Evolutionary conservation across 2,888 invertebrate genomes (phyloP).

Genomic region (Yponomeuta malinellus): DNA sequence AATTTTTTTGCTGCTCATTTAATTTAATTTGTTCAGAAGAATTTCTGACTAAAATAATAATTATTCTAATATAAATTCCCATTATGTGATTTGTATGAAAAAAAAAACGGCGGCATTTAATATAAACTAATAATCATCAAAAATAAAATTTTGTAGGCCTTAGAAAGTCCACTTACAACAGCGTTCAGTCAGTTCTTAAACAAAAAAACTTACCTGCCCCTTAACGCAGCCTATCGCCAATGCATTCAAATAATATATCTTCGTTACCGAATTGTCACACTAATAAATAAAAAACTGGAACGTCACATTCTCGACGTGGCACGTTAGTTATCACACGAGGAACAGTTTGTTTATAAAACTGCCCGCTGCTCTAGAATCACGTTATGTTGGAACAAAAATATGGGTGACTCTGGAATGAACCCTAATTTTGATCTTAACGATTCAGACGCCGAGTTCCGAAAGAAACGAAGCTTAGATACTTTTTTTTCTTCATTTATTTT

Average conservation of each 20-base stretch:
- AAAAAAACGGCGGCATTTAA: too few species aligned
- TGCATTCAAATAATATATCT: constrained; percentile 32
- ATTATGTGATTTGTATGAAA: too few species aligned
- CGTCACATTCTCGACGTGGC: constrained; percentile 21
- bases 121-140: too few species aligned
- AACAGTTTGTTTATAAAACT: constrained; percentile 7
- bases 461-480: too few species aligned
- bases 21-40: too few species aligned
- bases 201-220: constrained; percentile 17
- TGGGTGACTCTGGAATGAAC: not conserved
- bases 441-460: not conserved
- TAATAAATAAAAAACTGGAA: constrained; percentile 25
- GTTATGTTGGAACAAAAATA: not conserved
- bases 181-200: too few species aligned
- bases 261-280: constrained; percentile 26
- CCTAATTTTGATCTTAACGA: not conserved
- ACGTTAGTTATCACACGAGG: constrained; percentile 2
- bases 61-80: too few species aligned
- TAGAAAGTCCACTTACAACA: too few species aligned
- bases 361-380: not conserved
- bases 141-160: too few species aligned
- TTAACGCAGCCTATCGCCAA: constrained; percentile 27
- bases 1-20: too few species aligned
- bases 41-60: too few species aligned
- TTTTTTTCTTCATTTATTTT: too few species aligned